Percentiles rank a stretch among this genome's conserved stretches.
Evolutionary conservation across 2,113 vertebrate genomes (phyloP).

Genomic region (Myotis yumanensis): DNA sequence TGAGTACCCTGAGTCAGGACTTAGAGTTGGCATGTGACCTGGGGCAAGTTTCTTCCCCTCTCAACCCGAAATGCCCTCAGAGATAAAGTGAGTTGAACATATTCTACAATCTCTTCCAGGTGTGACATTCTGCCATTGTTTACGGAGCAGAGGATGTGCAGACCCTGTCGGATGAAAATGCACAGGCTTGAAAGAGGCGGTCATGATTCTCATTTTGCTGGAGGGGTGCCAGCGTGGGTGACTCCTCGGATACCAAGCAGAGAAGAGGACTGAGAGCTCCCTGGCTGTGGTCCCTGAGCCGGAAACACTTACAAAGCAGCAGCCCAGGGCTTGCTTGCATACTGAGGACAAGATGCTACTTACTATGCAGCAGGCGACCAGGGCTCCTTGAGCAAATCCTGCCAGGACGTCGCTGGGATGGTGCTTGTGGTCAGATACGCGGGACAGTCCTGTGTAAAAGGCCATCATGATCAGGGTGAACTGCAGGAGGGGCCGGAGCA

Average conservation of each 20-base stretch:
- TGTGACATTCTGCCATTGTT: background rate
- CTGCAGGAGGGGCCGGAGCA: constrained; percentile 95
- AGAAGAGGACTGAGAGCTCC: background rate
- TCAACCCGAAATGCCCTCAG: background rate
- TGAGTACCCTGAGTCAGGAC: constrained; percentile 19
- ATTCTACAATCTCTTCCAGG: background rate
- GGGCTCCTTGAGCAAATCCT: constrained; percentile 93
- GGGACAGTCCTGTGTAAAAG: constrained; percentile 96
- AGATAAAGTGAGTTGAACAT: background rate
- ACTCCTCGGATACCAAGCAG: background rate
- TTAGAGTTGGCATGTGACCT: background rate
- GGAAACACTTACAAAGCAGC: constrained; percentile 62
- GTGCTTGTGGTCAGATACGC: constrained; percentile 96
- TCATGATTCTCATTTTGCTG: background rate
- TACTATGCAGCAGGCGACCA: constrained; percentile 96
- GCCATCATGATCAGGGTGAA: constrained; percentile 99
- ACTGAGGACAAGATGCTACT: constrained; percentile 77
- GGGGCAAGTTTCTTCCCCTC: background rate
- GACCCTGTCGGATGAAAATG: background rate
- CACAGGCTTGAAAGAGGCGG: background rate
- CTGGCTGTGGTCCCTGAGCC: background rate
- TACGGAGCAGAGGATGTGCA: background rate
- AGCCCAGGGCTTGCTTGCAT: no score
- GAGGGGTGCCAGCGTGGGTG: background rate
- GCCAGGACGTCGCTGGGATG: constrained; percentile 95